phyloP scores from a whole-genome alignment of 1,140 invertebrate species.

The Thaumatotibia leucotreta region DNA sequence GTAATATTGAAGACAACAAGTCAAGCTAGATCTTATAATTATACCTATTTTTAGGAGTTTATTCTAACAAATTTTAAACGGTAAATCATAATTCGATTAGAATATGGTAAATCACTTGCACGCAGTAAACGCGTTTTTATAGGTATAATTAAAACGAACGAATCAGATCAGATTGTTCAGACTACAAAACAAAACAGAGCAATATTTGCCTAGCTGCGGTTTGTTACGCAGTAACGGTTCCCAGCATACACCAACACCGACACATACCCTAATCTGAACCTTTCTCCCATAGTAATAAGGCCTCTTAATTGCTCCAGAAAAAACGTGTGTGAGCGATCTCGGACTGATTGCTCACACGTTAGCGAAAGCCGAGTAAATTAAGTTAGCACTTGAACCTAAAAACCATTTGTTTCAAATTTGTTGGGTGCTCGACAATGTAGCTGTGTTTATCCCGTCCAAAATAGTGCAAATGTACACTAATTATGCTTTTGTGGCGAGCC shows the following conservation, averaged over 20 bases:
- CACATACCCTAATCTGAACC: not conserved
- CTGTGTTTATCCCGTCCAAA: constrained; percentile 71
- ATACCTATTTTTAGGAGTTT: too few relatives aligned
- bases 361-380: constrained; percentile 71
- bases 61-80: too few relatives aligned
- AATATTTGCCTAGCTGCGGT: constrained; percentile 9
- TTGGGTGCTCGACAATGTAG: constrained; percentile 54
- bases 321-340: constrained; percentile 33
- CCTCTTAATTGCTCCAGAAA: constrained; percentile 13
- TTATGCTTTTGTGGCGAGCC: constrained; percentile 50
- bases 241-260: not conserved
- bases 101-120: too few relatives aligned
- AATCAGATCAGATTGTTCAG: not conserved
- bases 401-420: constrained; percentile 69
- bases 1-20: too few relatives aligned
- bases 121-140: not conserved
- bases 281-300: not conserved
- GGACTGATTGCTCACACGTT: constrained; percentile 59
- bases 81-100: too few relatives aligned
- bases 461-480: constrained; percentile 70
- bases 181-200: not conserved
- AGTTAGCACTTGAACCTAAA: constrained; percentile 60
- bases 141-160: not conserved
- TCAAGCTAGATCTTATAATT: too few relatives aligned
- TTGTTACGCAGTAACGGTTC: constrained; percentile 32